phyloP scores from a whole-genome alignment of 2,888 invertebrate species.

The Gymnoscelis rufifasciata region DNA sequence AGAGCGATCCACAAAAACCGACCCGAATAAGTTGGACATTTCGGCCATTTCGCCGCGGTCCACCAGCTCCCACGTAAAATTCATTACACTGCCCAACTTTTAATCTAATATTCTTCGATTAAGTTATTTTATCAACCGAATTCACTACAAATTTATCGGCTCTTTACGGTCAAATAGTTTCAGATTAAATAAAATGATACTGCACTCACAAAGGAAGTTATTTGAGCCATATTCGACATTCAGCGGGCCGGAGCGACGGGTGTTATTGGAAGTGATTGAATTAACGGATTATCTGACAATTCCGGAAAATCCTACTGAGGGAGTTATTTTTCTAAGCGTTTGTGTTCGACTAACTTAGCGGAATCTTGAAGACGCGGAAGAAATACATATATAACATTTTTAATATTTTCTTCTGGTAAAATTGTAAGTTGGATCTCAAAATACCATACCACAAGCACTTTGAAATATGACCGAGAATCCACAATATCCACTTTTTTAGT shows the following conservation, averaged over 20 bases:
- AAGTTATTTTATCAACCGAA: constrained; percentile 10
- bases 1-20: too few species aligned
- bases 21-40: too few species aligned
- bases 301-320: neutral
- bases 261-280: constrained; percentile 20
- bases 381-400: too few species aligned
- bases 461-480: too few species aligned
- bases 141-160: constrained; percentile 10
- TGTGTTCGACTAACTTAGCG: too few species aligned
- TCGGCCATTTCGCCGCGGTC: too few species aligned
- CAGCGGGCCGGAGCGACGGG: constrained; percentile 9
- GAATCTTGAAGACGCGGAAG: too few species aligned
- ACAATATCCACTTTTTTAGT: too few species aligned
- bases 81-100: constrained; percentile 12
- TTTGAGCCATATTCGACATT: constrained; percentile 20
- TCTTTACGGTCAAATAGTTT: constrained; percentile 27
- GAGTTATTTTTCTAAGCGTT: neutral
- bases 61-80: constrained; percentile 5
- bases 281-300: constrained; percentile 10
- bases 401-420: too few species aligned
- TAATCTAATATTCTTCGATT: constrained; percentile 12
- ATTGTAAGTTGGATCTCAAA: too few species aligned
- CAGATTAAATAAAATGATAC: constrained; percentile 23
- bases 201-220: constrained; percentile 22
- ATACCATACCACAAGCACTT: too few species aligned